phyloP scores from a whole-genome alignment of 2,113 vertebrate species.

The Castor canadensis region DNA sequence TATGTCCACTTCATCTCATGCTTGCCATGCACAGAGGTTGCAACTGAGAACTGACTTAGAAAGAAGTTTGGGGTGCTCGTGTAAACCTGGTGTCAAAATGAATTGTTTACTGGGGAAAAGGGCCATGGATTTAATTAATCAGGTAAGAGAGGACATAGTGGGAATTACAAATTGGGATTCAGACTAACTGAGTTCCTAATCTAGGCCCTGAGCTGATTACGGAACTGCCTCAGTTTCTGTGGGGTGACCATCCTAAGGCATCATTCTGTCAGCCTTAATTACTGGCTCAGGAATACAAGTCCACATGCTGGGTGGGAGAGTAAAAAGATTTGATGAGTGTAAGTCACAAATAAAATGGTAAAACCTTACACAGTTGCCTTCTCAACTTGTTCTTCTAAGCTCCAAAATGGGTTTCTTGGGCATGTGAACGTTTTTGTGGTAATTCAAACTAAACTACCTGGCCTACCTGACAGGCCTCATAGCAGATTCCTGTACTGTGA shows the following conservation, averaged over 20 bases:
- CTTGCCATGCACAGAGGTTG: not conserved
- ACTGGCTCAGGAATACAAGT: not conserved
- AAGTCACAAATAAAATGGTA: slow-evolving; percentile 7
- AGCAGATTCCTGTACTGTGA: not conserved
- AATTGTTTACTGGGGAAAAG: not conserved
- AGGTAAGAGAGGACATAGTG: not conserved
- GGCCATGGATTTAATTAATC: not conserved
- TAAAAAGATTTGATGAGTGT: not conserved
- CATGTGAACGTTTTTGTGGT: slow-evolving; percentile 24
- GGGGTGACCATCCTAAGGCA: not conserved
- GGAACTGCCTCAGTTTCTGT: slow-evolving; percentile 35
- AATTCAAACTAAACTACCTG: slow-evolving; percentile 28
- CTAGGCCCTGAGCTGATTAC: not conserved
- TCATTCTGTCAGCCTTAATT: not conserved
- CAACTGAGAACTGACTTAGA: not conserved
- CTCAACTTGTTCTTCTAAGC: slow-evolving; percentile 17
- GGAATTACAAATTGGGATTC: slow-evolving; percentile 11
- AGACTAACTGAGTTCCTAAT: slow-evolving; percentile 26
- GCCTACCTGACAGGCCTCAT: slow-evolving; percentile 25
- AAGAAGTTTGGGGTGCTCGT: not conserved
- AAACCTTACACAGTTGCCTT: not conserved
- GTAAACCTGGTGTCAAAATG: slow-evolving; percentile 34
- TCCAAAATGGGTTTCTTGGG: not conserved
- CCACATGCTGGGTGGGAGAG: not conserved
- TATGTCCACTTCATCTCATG: not conserved